A percentile compares a stretch with the other conserved stretches of the same genome.
Evolutionary conservation across 2,888 invertebrate species (phyloP).

Genomic region (Caradrina clavipalpis): DNA sequence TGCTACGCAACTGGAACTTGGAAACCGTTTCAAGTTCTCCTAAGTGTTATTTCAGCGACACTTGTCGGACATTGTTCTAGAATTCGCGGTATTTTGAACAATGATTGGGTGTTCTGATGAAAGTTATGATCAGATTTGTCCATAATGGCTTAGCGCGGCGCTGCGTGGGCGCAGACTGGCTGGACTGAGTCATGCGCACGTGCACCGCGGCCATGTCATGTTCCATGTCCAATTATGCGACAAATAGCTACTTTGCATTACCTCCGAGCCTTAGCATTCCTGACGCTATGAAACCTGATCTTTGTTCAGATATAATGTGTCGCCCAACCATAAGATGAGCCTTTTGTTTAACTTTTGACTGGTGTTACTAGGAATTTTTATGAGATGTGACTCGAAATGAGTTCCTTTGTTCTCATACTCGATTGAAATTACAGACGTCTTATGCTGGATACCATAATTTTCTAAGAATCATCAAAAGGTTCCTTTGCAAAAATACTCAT

Average conservation of each 20-base stretch:
- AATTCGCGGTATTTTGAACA: slow-evolving; percentile 46
- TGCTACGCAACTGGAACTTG: neutral
- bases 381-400: slow-evolving; percentile 37
- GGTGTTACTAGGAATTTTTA: slow-evolving; percentile 35
- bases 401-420: slow-evolving; percentile 24
- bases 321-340: slow-evolving; percentile 26
- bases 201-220: slow-evolving; percentile 76
- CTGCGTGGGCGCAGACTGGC: slow-evolving; percentile 60
- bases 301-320: slow-evolving; percentile 42
- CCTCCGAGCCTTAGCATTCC: slow-evolving; percentile 56
- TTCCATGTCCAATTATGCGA: slow-evolving; percentile 79
- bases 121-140: slow-evolving; percentile 57
- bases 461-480: slow-evolving; percentile 3
- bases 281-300: slow-evolving; percentile 61
- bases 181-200: slow-evolving; percentile 78
- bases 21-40: slow-evolving; percentile 16
- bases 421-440: slow-evolving; percentile 26
- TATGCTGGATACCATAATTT: neutral
- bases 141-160: slow-evolving; percentile 38
- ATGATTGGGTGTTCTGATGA: slow-evolving; percentile 39
- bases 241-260: slow-evolving; percentile 69
- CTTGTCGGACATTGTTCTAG: slow-evolving; percentile 19
- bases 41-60: slow-evolving; percentile 1
- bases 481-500: neutral
- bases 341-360: slow-evolving; percentile 50